Evolutionary conservation across 2,888 invertebrate genomes (phyloP), one percentile per base, ranked within the genome.

Genomic region (Cremastobaeus sp.): DNA sequence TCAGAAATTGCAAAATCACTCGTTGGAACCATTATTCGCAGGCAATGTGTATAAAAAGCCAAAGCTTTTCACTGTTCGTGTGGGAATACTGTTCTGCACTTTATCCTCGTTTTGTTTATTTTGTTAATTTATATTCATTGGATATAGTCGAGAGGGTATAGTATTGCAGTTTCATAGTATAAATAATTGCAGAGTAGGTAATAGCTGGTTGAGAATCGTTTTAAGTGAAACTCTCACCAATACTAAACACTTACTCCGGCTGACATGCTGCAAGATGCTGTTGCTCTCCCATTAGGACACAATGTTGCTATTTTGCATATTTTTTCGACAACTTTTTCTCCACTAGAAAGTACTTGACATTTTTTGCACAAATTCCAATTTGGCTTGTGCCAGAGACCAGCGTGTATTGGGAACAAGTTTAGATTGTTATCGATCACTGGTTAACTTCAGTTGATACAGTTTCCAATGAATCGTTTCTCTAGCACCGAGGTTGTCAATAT

Each of bases 171-270:
- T 69, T 50, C 18, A 3, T 59, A 34, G 41, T 30, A 43, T 41
- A 52, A 64, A 64, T 55, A 70, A 70, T 71, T 71, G 64, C 59
- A 43, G 37, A 43, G 52, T 12, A 8, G 35, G 30, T 71, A 71
- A 64, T 59, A 34, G 62, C 47, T 59, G 45, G 71, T 71, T 57
- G 50, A 64, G 71, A 65, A 65, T 65, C 48, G 57, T 65, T 72
- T 39, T 54, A 65, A 72, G 59, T 66, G 65, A 65, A 65, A 71
- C 71, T 71, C 64, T 47, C 54, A 52, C 12, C 41, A 48, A 62
- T 64, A 57, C 50, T 37, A 50, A 47, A 62, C 60, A 52, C 37
- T 39, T n/a, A n/a, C 34, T 41, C 28, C 45, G 14, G 15, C 52
- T 50, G 50, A 47, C 32, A 39, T 50, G 65, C 55, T 65, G 37